phyloP scores from a whole-genome alignment of 2,888 invertebrate genomes.

The Labia minor region DNA sequence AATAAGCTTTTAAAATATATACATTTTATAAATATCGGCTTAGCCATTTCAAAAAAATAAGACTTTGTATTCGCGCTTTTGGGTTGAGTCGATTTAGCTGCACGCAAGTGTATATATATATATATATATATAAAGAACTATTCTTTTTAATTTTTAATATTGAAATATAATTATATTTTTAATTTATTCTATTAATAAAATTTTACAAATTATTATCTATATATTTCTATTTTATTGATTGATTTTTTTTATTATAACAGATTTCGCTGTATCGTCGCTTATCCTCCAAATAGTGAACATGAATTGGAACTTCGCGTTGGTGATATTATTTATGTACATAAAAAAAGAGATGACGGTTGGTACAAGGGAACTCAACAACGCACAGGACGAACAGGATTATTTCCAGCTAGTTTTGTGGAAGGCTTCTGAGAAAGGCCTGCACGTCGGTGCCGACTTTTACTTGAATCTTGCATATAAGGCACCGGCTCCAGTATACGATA shows the following conservation, averaged over 20 bases:
- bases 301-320: conserved; percentile 83
- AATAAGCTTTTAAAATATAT: no score
- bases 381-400: conserved; percentile 85
- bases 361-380: conserved; percentile 84
- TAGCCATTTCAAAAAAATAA: no score
- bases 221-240: neutral
- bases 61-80: no score
- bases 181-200: conserved; percentile 18
- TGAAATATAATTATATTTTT: conserved; percentile 17
- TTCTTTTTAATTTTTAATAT: neutral
- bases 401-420: conserved; percentile 89
- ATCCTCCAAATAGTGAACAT: conserved; percentile 88
- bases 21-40: no score
- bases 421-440: conserved; percentile 41
- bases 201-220: neutral
- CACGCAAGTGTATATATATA: no score
- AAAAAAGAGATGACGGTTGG: conserved; percentile 91
- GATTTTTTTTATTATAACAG: conserved; percentile 39
- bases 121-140: no score
- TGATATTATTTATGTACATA: conserved; percentile 82
- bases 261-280: conserved; percentile 85
- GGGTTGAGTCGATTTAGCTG: no score
- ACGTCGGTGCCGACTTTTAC: neutral
- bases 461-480: neutral
- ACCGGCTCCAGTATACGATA: neutral